Conservation (phyloP, 1,140 invertebrate genomes). For the Drosophila ficusphila region DNA sequence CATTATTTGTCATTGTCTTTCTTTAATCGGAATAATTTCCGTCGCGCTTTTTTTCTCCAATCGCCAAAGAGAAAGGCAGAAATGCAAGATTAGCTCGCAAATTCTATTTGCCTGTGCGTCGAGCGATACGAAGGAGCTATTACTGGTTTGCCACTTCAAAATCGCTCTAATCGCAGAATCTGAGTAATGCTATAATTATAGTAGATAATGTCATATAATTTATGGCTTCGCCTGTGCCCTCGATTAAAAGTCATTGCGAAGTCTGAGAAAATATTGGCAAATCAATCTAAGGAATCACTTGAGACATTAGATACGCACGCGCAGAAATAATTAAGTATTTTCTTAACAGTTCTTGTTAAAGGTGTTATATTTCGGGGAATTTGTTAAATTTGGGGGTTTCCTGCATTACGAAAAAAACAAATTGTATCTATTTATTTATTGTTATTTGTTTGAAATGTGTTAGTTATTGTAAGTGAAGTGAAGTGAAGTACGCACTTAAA, state of each 20-base stretch:
- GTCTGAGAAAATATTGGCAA: background rate
- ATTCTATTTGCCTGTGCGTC: slow-evolving; percentile 8
- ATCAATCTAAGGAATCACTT: slow-evolving; percentile 17
- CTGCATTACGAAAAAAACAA: too few relatives aligned
- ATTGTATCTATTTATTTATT: too few relatives aligned
- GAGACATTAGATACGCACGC: slow-evolving; percentile 1
- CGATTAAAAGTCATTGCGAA: slow-evolving; percentile 25
- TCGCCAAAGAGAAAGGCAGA: background rate
- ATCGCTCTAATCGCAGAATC: slow-evolving; percentile 22
- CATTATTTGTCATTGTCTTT: slow-evolving; percentile 35
- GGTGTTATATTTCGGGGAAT: background rate
- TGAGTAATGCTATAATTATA: slow-evolving; percentile 36
- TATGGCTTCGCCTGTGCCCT: slow-evolving; percentile 12
- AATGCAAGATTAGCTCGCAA: slow-evolving; percentile 13
- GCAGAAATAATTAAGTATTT: background rate
- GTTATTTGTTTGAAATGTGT: too few relatives aligned
- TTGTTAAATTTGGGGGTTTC: background rate
- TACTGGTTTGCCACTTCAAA: slow-evolving; percentile 36
- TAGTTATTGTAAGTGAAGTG: too few relatives aligned
- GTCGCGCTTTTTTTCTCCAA: slow-evolving; percentile 1
- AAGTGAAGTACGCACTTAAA: too few relatives aligned
- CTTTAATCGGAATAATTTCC: slow-evolving; percentile 25
- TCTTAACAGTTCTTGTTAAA: background rate
- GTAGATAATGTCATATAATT: slow-evolving; percentile 43
- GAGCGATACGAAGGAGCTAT: slow-evolving; percentile 39